Percentiles rank a stretch among this genome's conserved stretches.
phyloP scores from a whole-genome alignment of 2,797 vertebrate genomes.

The Setipinna tenuifilis region DNA sequence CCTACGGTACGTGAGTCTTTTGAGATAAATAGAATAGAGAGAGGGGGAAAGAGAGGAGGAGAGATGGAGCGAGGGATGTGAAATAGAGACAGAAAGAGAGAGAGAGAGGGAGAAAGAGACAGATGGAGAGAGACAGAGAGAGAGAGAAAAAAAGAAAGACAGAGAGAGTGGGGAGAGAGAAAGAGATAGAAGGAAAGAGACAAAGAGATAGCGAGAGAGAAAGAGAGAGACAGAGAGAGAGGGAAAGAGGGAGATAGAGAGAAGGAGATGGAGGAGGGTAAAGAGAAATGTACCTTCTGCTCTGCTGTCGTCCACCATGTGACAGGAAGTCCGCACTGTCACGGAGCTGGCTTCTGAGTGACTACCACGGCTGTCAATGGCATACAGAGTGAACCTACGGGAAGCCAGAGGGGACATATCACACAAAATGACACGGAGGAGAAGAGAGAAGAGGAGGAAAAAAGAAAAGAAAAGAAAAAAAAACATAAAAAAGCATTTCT shows the following conservation, averaged over 20 bases:
- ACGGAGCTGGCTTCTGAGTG: conserved; percentile 90
- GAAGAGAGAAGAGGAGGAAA: conserved; percentile 29
- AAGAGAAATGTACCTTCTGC: conserved; percentile 86
- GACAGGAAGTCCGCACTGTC: conserved; percentile 91
- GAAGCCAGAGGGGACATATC: background rate
- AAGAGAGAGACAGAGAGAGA: background rate
- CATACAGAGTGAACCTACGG: conserved; percentile 89
- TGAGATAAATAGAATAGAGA: too few relatives aligned
- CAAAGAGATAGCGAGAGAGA: background rate
- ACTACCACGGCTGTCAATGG: conserved; percentile 91
- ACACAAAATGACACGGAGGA: conserved; percentile 30
- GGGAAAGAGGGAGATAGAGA: background rate
- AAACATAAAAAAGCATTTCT: background rate
- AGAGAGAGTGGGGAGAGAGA: too few relatives aligned
- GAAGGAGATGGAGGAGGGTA: background rate
- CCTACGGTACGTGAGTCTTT: too few relatives aligned
- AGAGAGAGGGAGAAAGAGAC: too few relatives aligned
- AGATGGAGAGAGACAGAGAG: too few relatives aligned
- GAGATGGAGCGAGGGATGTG: too few relatives aligned
- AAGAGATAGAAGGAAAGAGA: too few relatives aligned
- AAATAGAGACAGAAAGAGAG: too few relatives aligned
- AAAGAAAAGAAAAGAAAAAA: too few relatives aligned
- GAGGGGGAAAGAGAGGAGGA: too few relatives aligned
- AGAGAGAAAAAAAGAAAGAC: too few relatives aligned
- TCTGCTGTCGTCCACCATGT: conserved; percentile 92